Evolutionary conservation across 2,113 vertebrate species (phyloP), one percentile per base, ranked within the genome.

Genomic region (Myotis lucifugus): DNA sequence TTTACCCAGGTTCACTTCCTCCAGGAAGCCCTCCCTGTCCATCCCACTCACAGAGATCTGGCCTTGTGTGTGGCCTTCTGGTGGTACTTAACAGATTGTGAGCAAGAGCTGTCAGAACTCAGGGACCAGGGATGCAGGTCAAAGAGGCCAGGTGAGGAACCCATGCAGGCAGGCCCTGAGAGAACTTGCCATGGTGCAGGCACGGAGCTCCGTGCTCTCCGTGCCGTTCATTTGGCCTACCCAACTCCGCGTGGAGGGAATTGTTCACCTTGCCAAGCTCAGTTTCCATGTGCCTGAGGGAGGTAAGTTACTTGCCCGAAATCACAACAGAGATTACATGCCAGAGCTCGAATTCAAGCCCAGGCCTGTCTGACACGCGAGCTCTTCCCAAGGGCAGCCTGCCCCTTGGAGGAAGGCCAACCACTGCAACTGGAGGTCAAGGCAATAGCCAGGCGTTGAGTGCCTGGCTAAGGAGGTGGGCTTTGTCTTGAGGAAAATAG

Each of bases 351-450:
- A 59, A 82, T 42, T 40, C 54, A 40, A 42, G 54, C 37, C 78
- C 14, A 9, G 54, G 78, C 0, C 84, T 72, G 25, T 19, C 40
- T n/a, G 54, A 52, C 3, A 0, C 18, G 27, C 4, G 0, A 1
- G 17, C 19, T 54, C 56, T 64, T 83, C 52, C 52, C 34, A 8
- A 29, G 23, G 32, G 13, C 12, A 48, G 29, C 15, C 27, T 29
- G 8, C 5, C 40, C 25, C 15, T 14, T 1, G 2, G 18, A 42
- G 21, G 18, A 83, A 76, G 23, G 67, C 37, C 9, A 9, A 82
- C 27, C n/a, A 17, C 48, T 32, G 5, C 6, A 18, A 9, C 14
- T 9, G 54, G 54, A 37, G 48, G 37, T 61, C 29, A 89, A 69
- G 52, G 42, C 6, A 15, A 9, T 32, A 70, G 85, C 6, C n/a